Base-by-base conservation (phyloP, 2,113 vertebrate species). In the Saguinus imperator region DNA sequence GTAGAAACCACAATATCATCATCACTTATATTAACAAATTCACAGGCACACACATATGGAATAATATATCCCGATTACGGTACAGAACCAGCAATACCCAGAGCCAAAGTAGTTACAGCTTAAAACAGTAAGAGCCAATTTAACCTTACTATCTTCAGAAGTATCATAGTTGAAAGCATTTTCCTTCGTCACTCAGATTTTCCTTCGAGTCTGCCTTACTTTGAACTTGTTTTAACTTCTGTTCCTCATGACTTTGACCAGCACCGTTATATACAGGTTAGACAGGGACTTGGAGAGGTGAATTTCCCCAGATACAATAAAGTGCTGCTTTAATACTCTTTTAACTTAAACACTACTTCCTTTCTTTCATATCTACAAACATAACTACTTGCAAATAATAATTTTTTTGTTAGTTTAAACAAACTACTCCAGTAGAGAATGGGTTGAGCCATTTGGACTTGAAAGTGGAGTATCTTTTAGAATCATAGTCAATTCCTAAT, bases 1-100 rank as follows among this genome's bases (percentile, higher is more conserved):
- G 94, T 88, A 89, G 80, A 97, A 94, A 96, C 84, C 85, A 81
- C 96, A 96, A 84, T 45, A 87, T 64, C 70, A 89, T 6, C 92
- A 77, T 85, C 75, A 86, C 90, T 96, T 94, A 87, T 72, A 96
- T 87, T 11, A 96, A 68, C 57, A 27, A 61, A 96, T 88, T 87
- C 91, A 64, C 32, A 97, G 61, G 90, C 21, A n/a, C 45, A 61
- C 1, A 73, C 0, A 1, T 9, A 52, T 21, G 70, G 92, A 66
- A 82, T 18, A 40, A 83, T n/a, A 73, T n/a, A 96, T 91, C 79
- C 87, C 8, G 40, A 95, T 50, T 72, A 43, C 82, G 88, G 77
- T 64, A 88, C 23, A 94, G 96, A 97, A 83, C 80, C 32, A 91
- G 68, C 87, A 87, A 92, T 61, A 94, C 48, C 82, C 76, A 70